Percentiles rank a stretch among this genome's conserved stretches.
phyloP scores from a whole-genome alignment of 2,888 invertebrate species.

The Melangyna quadrimaculata region DNA sequence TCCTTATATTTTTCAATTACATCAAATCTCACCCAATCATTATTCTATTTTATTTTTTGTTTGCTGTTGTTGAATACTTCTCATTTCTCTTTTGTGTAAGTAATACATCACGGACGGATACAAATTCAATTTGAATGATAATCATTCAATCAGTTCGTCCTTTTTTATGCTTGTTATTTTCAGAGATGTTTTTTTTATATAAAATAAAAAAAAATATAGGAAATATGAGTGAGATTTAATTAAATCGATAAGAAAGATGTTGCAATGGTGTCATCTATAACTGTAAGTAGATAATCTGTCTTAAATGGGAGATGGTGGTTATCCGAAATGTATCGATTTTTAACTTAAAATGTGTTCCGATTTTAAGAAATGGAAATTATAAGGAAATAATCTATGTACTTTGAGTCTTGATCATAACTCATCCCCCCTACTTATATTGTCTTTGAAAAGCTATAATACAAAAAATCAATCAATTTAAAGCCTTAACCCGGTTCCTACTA shows the following conservation, averaged over 20 bases:
- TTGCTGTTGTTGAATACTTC: not conserved
- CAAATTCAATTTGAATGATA: not conserved
- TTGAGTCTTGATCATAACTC: too few relatives aligned
- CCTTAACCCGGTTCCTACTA: too few relatives aligned
- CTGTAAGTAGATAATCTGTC: too few relatives aligned
- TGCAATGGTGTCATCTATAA: too few relatives aligned
- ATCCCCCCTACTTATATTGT: too few relatives aligned
- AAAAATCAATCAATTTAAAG: too few relatives aligned
- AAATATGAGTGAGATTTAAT: not conserved
- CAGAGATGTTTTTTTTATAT: not conserved
- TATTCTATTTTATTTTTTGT: not conserved
- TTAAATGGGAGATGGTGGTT: too few relatives aligned
- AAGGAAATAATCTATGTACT: too few relatives aligned
- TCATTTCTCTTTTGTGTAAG: not conserved
- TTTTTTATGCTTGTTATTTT: not conserved
- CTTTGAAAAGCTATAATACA: too few relatives aligned
- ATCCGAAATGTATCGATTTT: too few relatives aligned
- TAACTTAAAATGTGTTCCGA: too few relatives aligned
- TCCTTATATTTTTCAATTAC: not conserved
- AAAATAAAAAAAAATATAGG: not conserved
- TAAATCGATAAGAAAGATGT: not conserved
- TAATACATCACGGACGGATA: not conserved
- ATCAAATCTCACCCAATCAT: not conserved
- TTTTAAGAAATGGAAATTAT: too few relatives aligned
- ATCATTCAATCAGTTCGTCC: not conserved